A percentile compares a stretch with the other conserved stretches of the same genome.
Conservation (phyloP, 2,113 vertebrate species). For the Pelobates fuscus region DNA sequence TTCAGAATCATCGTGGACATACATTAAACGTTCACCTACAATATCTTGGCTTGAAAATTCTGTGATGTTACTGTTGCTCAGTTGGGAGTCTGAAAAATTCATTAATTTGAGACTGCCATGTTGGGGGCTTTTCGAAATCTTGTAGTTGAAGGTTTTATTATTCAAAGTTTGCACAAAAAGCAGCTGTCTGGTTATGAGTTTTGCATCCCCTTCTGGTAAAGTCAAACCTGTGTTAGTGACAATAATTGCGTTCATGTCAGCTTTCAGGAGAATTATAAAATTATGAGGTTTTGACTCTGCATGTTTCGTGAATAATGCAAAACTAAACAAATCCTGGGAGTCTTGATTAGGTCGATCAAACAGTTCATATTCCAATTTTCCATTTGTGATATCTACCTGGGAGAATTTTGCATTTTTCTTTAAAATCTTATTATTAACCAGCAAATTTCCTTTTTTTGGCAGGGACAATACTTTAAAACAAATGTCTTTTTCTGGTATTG, state of each 20-base stretch:
- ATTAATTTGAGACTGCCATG: constrained; percentile 78
- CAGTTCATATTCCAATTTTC: constrained; percentile 76
- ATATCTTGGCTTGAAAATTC: constrained; percentile 80
- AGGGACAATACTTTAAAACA: constrained; percentile 75
- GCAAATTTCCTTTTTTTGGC: constrained; percentile 78
- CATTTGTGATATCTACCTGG: constrained; percentile 75
- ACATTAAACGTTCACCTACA: constrained; percentile 73
- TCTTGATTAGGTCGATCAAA: constrained; percentile 67
- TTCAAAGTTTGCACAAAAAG: constrained; percentile 79
- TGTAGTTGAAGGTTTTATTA: constrained; percentile 76
- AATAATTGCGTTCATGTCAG: constrained; percentile 71
- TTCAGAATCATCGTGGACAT: constrained; percentile 87
- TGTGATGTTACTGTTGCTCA: constrained; percentile 69
- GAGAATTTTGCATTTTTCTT: constrained; percentile 76
- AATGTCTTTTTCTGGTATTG: constrained; percentile 70
- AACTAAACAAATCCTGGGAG: constrained; percentile 76
- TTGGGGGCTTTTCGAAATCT: constrained; percentile 71
- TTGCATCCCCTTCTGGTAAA: constrained; percentile 83
- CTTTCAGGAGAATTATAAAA: constrained; percentile 80
- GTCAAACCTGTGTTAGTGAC: constrained; percentile 78
- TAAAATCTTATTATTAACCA: constrained; percentile 72
- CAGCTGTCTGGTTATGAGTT: constrained; percentile 76
- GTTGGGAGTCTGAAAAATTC: constrained; percentile 70
- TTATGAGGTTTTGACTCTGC: constrained; percentile 73
- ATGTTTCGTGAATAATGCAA: constrained; percentile 78